Percentiles rank a stretch among this genome's conserved stretches.
phyloP scores from a whole-genome alignment of 2,797 vertebrate species.

The Passerculus sandwichensis region DNA sequence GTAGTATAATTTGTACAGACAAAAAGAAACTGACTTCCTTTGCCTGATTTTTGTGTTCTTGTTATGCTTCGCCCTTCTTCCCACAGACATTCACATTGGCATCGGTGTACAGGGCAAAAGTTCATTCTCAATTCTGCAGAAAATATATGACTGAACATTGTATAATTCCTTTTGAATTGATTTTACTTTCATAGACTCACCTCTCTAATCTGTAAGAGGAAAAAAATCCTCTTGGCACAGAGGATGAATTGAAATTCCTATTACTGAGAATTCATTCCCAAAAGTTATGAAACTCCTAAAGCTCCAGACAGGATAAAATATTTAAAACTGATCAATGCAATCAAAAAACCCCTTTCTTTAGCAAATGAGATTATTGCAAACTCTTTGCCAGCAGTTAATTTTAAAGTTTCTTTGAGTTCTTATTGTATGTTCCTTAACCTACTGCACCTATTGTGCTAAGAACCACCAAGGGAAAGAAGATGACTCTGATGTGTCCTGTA shows the following conservation, averaged over 20 bases:
- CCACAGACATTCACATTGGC: background rate
- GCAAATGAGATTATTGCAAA: background rate
- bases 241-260: background rate
- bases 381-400: background rate
- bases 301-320: background rate
- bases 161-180: slow-evolving; percentile 29
- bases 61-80: background rate
- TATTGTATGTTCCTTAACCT: slow-evolving; percentile 73
- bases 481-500: slow-evolving; percentile 84
- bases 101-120: background rate
- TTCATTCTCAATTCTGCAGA: background rate
- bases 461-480: slow-evolving; percentile 88
- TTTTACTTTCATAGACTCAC: slow-evolving; percentile 21
- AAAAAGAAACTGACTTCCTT: background rate
- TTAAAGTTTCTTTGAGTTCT: background rate
- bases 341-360: background rate
- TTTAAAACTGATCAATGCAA: background rate
- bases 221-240: background rate
- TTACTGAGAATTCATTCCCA: background rate
- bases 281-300: background rate
- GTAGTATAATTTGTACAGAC: background rate
- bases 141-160: background rate
- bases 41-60: background rate
- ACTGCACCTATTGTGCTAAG: slow-evolving; percentile 91
- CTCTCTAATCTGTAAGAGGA: background rate